Evolutionary conservation across 2,888 invertebrate genomes (phyloP), one percentile per base, ranked within the genome.

Genomic region (Rhorus exstirpatorius): DNA sequence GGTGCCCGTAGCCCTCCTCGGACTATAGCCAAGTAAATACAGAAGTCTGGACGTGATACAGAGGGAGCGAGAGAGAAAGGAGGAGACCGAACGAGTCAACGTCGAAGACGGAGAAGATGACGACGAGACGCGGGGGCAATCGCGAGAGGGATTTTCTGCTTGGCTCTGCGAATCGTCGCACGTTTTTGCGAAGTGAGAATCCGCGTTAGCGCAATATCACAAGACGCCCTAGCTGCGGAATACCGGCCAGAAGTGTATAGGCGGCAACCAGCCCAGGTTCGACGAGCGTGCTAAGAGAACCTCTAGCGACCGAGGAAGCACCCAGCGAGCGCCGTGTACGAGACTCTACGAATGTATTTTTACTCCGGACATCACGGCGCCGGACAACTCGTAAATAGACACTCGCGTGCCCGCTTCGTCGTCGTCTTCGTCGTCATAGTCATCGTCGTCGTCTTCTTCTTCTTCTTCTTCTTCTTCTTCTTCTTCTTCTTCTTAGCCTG

Each of bases 311-410:
- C 74, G 79, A 78, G 74, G 63, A 70, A 70, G 83, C 72, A 78
- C 51, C 63, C 68, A 70, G 55, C 74, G 72, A 63, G 46, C 68
- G 35, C 63, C 70, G 74, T 70, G 87, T 89, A 90, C 88, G 89
- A 82, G 88, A 91, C 88, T 88, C 72, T 77, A 89, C 89, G 89
- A n/a, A 87, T 91, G 90, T 93, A 93, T 93, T 92, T 93, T 92
- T 93, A 92, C 92, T 90, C 92, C 90, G 93, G 93, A 93, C 93
- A 92, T 92, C 90, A 89, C 91, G 93, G 93, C 93, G 93, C 93
- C 93, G 92, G 91, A 92, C 92, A 93, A 92, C 91, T 92, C 92
- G 91, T 92, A 93, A 93, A 93, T 93, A 92, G 92, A 92, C 89
- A 89, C 90, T 89, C 90, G 89, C 87, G 88, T 86, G 85, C 86